Percentiles rank a stretch among this genome's conserved stretches.
Evolutionary conservation across 2,797 vertebrate genomes (phyloP).

Genomic region (Pteropus rufus): DNA sequence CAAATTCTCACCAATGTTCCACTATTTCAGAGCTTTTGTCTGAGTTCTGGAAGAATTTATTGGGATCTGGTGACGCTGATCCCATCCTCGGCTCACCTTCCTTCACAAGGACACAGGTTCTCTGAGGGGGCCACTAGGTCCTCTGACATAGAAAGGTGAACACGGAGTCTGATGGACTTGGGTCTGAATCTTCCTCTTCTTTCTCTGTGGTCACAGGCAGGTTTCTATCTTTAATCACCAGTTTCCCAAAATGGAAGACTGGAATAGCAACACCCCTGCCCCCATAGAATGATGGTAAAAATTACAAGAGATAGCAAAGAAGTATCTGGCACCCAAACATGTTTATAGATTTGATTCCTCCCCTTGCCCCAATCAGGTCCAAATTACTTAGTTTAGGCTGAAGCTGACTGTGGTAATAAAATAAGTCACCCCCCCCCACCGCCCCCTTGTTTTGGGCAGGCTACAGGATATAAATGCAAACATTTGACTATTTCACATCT

Average conservation of each 20-base stretch:
- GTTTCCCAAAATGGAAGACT: background rate
- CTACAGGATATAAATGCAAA: conserved; percentile 9
- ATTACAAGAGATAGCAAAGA: background rate
- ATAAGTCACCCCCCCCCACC: too few species aligned
- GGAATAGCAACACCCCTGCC: background rate
- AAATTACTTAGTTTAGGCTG: background rate
- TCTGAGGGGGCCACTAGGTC: background rate
- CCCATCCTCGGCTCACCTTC: background rate
- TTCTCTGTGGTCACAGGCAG: background rate
- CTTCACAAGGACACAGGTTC: background rate
- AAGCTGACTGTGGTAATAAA: background rate
- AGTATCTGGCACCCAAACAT: background rate
- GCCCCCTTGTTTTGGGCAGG: background rate
- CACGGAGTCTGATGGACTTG: too few species aligned
- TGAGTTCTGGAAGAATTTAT: background rate
- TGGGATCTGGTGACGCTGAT: background rate
- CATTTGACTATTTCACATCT: conserved; percentile 1
- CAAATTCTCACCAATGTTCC: background rate
- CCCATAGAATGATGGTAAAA: background rate
- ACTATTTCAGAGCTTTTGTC: background rate
- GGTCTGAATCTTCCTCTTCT: background rate
- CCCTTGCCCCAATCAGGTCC: background rate
- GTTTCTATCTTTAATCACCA: background rate
- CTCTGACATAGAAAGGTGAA: background rate
- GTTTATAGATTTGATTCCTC: background rate